A percentile compares a stretch with the other conserved stretches of the same genome.
Conservation (phyloP, 2,113 vertebrate genomes). For the Fukomys damarensis region DNA sequence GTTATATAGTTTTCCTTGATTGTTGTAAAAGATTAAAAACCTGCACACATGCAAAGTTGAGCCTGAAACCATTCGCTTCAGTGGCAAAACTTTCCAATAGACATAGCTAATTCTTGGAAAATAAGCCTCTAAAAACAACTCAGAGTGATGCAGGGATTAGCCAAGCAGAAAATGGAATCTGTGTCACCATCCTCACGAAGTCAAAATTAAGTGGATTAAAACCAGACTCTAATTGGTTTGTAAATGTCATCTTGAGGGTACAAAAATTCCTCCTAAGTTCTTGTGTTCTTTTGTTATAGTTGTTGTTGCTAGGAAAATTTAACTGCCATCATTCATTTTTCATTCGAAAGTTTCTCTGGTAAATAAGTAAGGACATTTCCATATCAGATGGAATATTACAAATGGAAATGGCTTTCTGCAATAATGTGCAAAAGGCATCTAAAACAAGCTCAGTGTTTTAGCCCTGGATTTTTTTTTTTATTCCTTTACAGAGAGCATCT, state of each 20-base stretch:
- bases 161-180: constrained; percentile 65
- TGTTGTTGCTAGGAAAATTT: constrained; percentile 32
- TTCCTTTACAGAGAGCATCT: constrained; percentile 47
- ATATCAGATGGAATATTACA: background rate
- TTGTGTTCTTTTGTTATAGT: background rate
- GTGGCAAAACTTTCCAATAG: background rate
- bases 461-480: background rate
- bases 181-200: constrained; percentile 45
- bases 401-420: constrained; percentile 31
- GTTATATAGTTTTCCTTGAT: background rate
- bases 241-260: constrained; percentile 63
- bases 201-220: constrained; percentile 70
- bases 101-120: constrained; percentile 48
- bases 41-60: background rate
- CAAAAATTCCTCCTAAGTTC: constrained; percentile 30
- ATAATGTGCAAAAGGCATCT: constrained; percentile 32
- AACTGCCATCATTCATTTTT: constrained; percentile 36
- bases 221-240: constrained; percentile 55
- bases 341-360: background rate
- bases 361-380: constrained; percentile 12
- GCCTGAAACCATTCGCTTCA: background rate
- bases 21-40: background rate
- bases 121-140: constrained; percentile 54
- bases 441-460: background rate
- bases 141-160: constrained; percentile 25